These are phyloP conservation scores for Pseudomyrmex flavicornis DNA, from an alignment of 1,140 invertebrate genomes.

Conservation along the genomic window DNA sequence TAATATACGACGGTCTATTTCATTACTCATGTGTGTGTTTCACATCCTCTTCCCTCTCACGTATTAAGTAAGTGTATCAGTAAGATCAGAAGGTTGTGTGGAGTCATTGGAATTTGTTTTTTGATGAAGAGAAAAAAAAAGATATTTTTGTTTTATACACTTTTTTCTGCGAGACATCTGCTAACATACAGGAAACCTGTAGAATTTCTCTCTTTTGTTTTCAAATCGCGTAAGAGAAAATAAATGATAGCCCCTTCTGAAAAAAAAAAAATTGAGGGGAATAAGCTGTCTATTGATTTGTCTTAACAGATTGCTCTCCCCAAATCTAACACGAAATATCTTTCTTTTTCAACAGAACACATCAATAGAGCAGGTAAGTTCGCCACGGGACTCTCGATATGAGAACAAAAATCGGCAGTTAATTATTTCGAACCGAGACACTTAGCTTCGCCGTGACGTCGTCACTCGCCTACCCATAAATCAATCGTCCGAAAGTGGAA, in stretches of 20 bases:
- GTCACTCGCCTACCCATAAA: constrained; percentile 22
- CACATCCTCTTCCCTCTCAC: not conserved
- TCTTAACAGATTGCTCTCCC: constrained; percentile 3
- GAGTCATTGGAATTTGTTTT: no score
- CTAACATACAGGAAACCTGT: not conserved
- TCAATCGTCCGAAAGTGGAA: constrained; percentile 19
- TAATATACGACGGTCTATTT: constrained; percentile 63
- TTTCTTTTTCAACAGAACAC: not conserved
- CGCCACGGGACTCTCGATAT: not conserved
- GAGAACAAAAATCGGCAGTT: constrained; percentile 22
- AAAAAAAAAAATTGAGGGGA: not conserved
- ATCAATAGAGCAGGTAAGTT: constrained; percentile 21
- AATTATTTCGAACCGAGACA: constrained; percentile 38
- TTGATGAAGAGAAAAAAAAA: no score
- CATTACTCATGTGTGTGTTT: not conserved
- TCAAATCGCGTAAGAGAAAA: not conserved
- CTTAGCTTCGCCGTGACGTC: not conserved
- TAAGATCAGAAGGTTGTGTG: not conserved
- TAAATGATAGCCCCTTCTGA: not conserved
- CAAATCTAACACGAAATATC: not conserved
- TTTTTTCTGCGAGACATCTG: no score
- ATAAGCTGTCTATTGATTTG: not conserved
- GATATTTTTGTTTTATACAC: no score
- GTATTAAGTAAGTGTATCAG: not conserved
- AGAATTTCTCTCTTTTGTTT: not conserved